These are phyloP conservation scores for Istiophorus platypterus DNA, from an alignment of 2,113 vertebrate species.

Conservation along the genomic window DNA sequence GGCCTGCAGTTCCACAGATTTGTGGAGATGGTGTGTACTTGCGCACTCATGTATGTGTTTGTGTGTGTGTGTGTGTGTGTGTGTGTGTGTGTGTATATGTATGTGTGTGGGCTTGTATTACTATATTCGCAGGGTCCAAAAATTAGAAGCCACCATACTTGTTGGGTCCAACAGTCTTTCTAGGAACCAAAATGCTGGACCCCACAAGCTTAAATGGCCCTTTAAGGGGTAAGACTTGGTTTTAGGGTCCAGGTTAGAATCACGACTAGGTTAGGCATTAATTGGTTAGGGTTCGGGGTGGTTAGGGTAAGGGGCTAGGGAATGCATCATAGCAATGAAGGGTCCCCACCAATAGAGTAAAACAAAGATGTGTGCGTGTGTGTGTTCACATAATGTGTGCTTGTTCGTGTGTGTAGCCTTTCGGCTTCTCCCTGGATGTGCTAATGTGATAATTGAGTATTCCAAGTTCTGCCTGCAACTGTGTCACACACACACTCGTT, in stretches of 20 bases:
- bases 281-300: no score
- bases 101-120: neutral
- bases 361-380: conserved; percentile 13
- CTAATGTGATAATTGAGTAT: conserved; percentile 84
- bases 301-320: no score
- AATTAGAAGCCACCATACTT: no score
- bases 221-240: no score
- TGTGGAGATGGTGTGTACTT: conserved; percentile 57
- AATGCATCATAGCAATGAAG: no score
- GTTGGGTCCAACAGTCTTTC: no score
- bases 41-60: conserved; percentile 9
- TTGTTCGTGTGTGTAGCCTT: conserved; percentile 61
- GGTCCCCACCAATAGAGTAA: no score
- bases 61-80: conserved; percentile 22
- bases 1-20: conserved; percentile 72
- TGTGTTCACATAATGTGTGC: conserved; percentile 20
- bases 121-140: no score
- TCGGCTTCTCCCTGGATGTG: conserved; percentile 73
- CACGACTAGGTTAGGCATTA: no score
- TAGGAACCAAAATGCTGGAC: no score
- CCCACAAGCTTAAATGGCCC: no score
- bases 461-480: conserved; percentile 75
- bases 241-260: no score
- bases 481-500: conserved; percentile 58
- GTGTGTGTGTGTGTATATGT: conserved; percentile 46